phyloP scores from a whole-genome alignment of 2,797 vertebrate genomes.

The Sarcophilus harrisii region DNA sequence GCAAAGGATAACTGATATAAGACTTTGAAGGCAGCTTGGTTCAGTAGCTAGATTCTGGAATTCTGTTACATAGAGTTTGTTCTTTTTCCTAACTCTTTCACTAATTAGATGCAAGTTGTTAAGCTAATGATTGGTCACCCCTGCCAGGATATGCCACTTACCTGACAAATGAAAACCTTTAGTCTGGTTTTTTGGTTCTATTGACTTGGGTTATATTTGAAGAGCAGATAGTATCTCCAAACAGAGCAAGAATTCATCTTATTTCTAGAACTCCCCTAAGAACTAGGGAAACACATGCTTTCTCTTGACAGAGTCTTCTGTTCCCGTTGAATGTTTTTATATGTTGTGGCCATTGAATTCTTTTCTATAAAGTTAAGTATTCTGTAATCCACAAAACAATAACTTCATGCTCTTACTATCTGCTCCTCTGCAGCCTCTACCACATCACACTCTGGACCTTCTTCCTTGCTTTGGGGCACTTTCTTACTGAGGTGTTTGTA shows the following conservation, averaged over 20 bases:
- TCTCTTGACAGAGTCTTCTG: neutral
- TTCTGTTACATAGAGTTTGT: slow-evolving; percentile 26
- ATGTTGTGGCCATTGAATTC: neutral
- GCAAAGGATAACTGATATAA: slow-evolving; percentile 16
- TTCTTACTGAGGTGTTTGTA: slow-evolving; percentile 94
- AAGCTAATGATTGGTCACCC: neutral
- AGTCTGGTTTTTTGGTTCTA: neutral
- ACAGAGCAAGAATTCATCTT: neutral
- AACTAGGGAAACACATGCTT: neutral
- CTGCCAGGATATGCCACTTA: neutral
- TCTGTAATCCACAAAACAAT: neutral
- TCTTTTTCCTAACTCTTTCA: neutral
- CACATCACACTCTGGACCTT: slow-evolving; percentile 97
- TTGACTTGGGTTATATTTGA: neutral
- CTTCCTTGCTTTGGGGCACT: slow-evolving; percentile 94
- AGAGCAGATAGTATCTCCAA: neutral
- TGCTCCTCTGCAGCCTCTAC: slow-evolving; percentile 89
- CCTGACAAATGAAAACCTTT: neutral
- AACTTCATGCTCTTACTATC: slow-evolving; percentile 28
- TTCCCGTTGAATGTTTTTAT: neutral
- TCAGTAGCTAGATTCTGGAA: slow-evolving; percentile 51
- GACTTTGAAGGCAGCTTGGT: slow-evolving; percentile 60
- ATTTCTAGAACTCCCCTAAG: neutral
- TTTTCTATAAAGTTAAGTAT: neutral
- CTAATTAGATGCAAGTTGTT: slow-evolving; percentile 1